Evolutionary conservation across 2,888 invertebrate species (phyloP).

Genomic region (Lamellibrachia columna): DNA sequence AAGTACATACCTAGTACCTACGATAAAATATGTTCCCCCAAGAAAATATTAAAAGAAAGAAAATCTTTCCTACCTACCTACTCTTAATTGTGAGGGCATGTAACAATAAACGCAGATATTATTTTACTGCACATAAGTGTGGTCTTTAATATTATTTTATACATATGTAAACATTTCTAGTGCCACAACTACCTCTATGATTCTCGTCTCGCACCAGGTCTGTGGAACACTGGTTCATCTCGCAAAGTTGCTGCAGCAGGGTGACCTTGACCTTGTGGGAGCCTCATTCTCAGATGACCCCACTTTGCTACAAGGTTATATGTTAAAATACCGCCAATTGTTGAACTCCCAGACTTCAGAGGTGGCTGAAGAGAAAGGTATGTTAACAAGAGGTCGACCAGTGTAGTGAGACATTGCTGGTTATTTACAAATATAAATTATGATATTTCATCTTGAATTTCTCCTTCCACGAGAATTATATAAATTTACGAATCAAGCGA

Average conservation of each 20-base stretch:
- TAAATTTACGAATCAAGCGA: too few relatives aligned
- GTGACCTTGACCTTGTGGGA: constrained; percentile 3
- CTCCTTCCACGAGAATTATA: too few relatives aligned
- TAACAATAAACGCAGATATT: too few relatives aligned
- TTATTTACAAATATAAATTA: too few relatives aligned
- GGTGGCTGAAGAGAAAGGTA: not conserved
- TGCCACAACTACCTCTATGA: not conserved
- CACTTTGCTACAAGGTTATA: not conserved
- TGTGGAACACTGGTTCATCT: not conserved
- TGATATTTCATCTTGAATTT: too few relatives aligned
- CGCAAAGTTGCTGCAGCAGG: not conserved
- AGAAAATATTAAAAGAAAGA: too few relatives aligned
- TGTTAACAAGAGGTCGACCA: not conserved
- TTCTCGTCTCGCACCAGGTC: not conserved
- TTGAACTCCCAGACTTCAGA: not conserved
- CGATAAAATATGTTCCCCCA: too few relatives aligned
- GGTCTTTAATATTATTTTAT: not conserved
- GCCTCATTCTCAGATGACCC: not conserved
- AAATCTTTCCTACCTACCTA: too few relatives aligned
- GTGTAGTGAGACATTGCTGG: too few relatives aligned
- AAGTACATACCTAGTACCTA: too few relatives aligned
- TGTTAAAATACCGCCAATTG: not conserved
- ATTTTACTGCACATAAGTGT: not conserved
- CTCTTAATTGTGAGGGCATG: too few relatives aligned
- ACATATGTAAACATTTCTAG: not conserved